Evolutionary conservation across 1,140 invertebrate genomes (phyloP).

Genomic region (Hyphantria cunea): DNA sequence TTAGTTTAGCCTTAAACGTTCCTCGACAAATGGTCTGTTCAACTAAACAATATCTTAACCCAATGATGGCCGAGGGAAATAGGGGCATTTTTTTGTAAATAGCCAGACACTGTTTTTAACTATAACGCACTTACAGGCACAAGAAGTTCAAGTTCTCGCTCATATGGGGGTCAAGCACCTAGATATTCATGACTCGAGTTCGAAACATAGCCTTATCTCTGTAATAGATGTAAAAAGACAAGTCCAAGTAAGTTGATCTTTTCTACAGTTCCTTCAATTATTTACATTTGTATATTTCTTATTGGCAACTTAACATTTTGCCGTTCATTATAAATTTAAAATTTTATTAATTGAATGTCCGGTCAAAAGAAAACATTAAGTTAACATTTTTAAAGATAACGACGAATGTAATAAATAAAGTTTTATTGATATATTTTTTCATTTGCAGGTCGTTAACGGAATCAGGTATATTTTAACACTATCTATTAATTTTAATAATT

Average conservation of each 20-base stretch:
- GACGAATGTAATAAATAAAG: too few species aligned
- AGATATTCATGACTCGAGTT: conserved; percentile 59
- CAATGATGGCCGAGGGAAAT: too few species aligned
- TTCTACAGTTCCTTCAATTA: not conserved
- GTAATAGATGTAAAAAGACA: conserved; percentile 74
- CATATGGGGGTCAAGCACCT: conserved; percentile 62
- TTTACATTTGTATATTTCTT: not conserved
- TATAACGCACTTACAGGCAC: conserved; percentile 64
- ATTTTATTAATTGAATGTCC: too few species aligned
- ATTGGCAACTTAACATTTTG: not conserved
- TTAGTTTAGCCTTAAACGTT: too few species aligned
- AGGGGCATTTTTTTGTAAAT: too few species aligned
- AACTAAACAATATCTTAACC: too few species aligned
- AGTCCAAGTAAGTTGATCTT: conserved; percentile 62
- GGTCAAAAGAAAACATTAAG: too few species aligned
- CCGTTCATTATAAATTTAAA: too few species aligned
- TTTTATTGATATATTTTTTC: conserved; percentile 21
- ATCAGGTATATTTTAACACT: conserved; percentile 72
- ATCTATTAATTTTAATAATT: conserved; percentile 60
- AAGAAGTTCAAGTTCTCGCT: conserved; percentile 67
- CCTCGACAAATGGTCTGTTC: too few species aligned
- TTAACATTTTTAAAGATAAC: too few species aligned
- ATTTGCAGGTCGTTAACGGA: conserved; percentile 77
- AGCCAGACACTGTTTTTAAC: too few species aligned
- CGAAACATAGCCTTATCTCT: conserved; percentile 56